These are phyloP conservation scores for Cryptoprocta ferox DNA, from an alignment of 2,797 vertebrate species.

Conservation along the genomic window DNA sequence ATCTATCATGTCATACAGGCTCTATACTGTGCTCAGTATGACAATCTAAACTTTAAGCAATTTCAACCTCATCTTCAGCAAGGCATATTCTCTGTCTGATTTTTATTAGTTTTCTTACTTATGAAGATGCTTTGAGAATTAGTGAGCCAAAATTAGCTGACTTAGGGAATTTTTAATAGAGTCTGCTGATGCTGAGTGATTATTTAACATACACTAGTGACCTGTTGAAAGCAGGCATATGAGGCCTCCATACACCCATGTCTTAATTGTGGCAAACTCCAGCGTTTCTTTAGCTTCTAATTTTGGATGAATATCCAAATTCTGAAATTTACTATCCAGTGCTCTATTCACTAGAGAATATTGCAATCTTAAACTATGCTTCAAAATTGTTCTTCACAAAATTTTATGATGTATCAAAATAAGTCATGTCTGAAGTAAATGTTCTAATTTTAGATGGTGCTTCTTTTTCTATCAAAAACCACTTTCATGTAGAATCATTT, in stretches of 20 bases:
- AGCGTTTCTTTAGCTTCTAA: constrained; percentile 13
- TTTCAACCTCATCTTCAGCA: constrained; percentile 19
- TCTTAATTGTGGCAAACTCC: constrained; percentile 8
- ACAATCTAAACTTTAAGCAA: neutral
- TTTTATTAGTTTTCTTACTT: constrained; percentile 29
- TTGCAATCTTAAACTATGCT: constrained; percentile 12
- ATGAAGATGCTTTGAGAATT: neutral
- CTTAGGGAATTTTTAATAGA: neutral
- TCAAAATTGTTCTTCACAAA: constrained; percentile 48
- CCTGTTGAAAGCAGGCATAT: neutral
- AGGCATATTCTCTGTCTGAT: neutral
- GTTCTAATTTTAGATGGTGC: constrained; percentile 69
- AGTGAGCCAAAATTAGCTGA: constrained; percentile 17
- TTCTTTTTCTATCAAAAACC: constrained; percentile 41
- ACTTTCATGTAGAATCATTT: constrained; percentile 54
- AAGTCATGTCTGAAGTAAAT: constrained; percentile 64
- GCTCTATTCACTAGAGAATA: constrained; percentile 49
- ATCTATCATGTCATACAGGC: neutral
- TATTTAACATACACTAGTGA: neutral
- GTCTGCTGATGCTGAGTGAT: neutral
- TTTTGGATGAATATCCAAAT: constrained; percentile 51
- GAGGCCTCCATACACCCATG: neutral
- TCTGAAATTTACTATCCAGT: constrained; percentile 38
- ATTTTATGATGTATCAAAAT: constrained; percentile 52
- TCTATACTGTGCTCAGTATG: neutral